Evolutionary conservation across 2,113 vertebrate species (phyloP).

Genomic region (Urocitellus parryii): DNA sequence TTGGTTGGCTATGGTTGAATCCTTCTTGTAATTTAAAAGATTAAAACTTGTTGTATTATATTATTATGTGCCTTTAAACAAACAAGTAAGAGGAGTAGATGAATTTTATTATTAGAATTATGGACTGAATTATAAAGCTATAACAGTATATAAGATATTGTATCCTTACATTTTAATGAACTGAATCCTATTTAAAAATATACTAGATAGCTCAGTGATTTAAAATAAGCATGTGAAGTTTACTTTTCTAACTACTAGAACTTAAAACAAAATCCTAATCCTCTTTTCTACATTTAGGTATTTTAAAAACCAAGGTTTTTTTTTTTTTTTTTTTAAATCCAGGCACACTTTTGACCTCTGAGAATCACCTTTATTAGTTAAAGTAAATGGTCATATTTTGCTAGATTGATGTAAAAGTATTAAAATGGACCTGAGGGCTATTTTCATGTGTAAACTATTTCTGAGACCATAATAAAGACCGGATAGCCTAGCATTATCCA

Average conservation of each 20-base stretch:
- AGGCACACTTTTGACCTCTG: neutral
- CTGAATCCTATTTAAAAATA: constrained; percentile 40
- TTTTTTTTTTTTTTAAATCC: neutral
- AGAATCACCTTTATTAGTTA: neutral
- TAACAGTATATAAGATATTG: neutral
- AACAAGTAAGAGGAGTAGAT: constrained; percentile 53
- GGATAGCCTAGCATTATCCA: neutral
- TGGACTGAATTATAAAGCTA: neutral
- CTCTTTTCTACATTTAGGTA: neutral
- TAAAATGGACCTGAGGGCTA: neutral
- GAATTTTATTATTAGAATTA: constrained; percentile 15
- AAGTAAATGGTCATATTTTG: constrained; percentile 45
- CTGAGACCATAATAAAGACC: neutral
- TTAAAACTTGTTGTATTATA: constrained; percentile 7
- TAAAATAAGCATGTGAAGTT: constrained; percentile 23
- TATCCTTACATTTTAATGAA: constrained; percentile 19
- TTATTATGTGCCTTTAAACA: neutral
- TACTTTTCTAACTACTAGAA: constrained; percentile 40
- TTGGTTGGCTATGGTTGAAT: neutral
- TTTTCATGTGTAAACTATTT: neutral
- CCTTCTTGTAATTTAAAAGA: neutral
- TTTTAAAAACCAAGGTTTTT: constrained; percentile 42
- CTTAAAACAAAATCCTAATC: neutral
- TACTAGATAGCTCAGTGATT: constrained; percentile 26
- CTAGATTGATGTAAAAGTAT: neutral